Percentiles rank a stretch among this genome's conserved stretches.
These are phyloP conservation scores for Paradoxurus hermaphroditus DNA, from an alignment of 2,113 vertebrate genomes.

Conservation along the genomic window DNA sequence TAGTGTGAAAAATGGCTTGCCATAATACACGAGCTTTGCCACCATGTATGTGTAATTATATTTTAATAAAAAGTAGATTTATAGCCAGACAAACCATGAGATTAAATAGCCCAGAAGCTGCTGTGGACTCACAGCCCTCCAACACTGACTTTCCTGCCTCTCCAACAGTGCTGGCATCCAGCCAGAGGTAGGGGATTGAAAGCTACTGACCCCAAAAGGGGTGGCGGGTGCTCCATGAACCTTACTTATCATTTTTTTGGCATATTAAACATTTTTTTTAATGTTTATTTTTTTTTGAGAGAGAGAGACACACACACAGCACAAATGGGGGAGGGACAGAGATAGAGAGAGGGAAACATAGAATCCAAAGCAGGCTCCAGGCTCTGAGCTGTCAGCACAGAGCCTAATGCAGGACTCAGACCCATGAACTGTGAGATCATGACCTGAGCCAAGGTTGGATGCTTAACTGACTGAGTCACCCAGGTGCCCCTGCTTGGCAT, in stretches of 20 bases:
- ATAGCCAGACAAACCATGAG: neutral
- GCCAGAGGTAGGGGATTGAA: too few relatives aligned
- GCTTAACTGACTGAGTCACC: too few relatives aligned
- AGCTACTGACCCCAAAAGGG: accelerated
- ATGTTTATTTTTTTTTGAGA: too few relatives aligned
- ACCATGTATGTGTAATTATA: neutral
- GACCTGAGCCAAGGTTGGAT: too few relatives aligned
- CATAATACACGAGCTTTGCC: neutral
- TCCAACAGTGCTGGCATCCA: accelerated
- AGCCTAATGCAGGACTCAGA: too few relatives aligned
- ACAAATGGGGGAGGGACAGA: too few relatives aligned
- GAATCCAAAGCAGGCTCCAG: too few relatives aligned
- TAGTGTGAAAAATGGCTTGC: neutral
- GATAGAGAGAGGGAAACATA: too few relatives aligned
- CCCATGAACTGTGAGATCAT: too few relatives aligned
- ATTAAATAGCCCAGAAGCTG: neutral
- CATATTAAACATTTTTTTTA: neutral
- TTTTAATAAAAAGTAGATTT: conserved; percentile 53
- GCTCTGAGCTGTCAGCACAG: too few relatives aligned
- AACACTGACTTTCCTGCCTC: neutral
- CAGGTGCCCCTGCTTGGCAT: neutral
- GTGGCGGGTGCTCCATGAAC: neutral
- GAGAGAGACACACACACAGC: too few relatives aligned
- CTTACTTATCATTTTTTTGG: neutral
- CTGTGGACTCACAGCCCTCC: neutral